phyloP scores from a whole-genome alignment of 2,797 vertebrate species.

The Sebastolobus altivelis region DNA sequence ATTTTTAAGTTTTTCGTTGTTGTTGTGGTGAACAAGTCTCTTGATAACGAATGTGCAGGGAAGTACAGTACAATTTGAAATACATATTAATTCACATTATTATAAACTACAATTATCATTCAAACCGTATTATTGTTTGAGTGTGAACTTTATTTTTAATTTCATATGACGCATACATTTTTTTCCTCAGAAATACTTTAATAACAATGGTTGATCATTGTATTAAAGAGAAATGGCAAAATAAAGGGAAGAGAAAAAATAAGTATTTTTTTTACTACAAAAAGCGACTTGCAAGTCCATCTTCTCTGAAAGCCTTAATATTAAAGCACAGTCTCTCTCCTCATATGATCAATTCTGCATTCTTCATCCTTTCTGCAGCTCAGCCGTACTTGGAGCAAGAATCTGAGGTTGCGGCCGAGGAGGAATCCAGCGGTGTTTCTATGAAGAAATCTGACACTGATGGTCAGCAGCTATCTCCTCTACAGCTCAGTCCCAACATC shows the following conservation, averaged over 20 bases:
- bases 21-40: neutral
- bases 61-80: neutral
- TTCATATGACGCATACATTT: neutral
- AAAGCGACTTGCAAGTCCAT: neutral
- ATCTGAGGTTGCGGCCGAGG: neutral
- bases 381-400: slow-evolving; percentile 5
- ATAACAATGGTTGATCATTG: neutral
- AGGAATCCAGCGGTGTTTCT: slow-evolving; percentile 14
- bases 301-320: neutral
- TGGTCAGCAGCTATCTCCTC: neutral
- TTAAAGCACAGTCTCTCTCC: neutral
- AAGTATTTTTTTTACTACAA: neutral
- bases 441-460: neutral
- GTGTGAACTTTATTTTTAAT: neutral
- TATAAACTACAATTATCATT: neutral
- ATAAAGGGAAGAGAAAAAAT: neutral
- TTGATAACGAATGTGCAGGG: neutral
- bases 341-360: neutral
- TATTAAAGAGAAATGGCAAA: neutral
- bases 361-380: slow-evolving; percentile 36
- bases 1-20: neutral
- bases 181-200: neutral
- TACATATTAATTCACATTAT: neutral
- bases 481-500: slow-evolving; percentile 83
- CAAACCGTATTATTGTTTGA: neutral